Evolutionary conservation across 2,888 invertebrate species (phyloP), one percentile per base, ranked within the genome.

Genomic region (Tachystola acroxantha): DNA sequence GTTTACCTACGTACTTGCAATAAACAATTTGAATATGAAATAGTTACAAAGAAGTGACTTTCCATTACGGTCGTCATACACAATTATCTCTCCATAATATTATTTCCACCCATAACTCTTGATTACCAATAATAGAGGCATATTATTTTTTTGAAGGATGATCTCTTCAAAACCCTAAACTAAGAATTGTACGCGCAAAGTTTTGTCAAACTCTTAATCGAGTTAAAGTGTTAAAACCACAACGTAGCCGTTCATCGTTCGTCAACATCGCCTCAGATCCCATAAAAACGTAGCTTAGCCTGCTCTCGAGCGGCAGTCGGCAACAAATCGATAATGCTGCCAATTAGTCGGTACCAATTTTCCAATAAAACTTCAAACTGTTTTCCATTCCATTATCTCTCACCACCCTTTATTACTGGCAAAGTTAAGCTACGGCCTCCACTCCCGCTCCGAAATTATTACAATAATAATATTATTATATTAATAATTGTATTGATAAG

Each of bases 401-500:
- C 70, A 72, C 82, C 81, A 73, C 85, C 85, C 85, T 82, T 84
- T 85, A 82, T 82, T 80, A 75, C 81, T 71, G 72, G 76, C 75
- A 60, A 82, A 85, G 82, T 85, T 85, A 85, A 85, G 84, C 84
- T 75, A 74, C 77, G 76, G 70, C 69, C 78, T 73, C 78, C 72
- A 67, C 73, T 59, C 64, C 61, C 64, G 72, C 75, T 71, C 76
- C 74, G 64, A 84, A 86, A 85, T 86, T 85, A 85, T 85, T 84
- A 84, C 84, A 85, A 85, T 85, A 86, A 85, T 85, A 86, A 85
- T 86, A 85, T 85, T 85, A 86, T 85, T 85, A 85, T 84, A 86
- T 85, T 86, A 85, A 85, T 86, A 85, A 86, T 86, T 86, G 85
- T 85, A 86, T 86, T 86, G 86, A 86, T 86, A 85, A 86, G 86